These are phyloP conservation scores for Ochropacha duplaris DNA, from an alignment of 2,888 invertebrate genomes.

Conservation along the genomic window DNA sequence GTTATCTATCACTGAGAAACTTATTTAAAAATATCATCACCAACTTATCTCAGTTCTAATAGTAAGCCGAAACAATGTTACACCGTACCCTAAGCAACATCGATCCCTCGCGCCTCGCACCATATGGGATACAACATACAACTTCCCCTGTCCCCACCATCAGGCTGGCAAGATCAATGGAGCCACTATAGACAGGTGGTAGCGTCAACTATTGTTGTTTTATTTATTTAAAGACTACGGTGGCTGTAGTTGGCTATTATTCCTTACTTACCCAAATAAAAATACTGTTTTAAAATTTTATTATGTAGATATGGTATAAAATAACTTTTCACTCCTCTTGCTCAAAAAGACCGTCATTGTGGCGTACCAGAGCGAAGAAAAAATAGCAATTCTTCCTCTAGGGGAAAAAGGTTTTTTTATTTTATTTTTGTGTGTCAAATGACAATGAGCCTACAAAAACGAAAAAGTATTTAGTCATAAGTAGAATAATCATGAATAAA, in stretches of 20 bases:
- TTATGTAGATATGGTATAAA: too few species aligned
- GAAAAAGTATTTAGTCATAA: too few species aligned
- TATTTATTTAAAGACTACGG: not conserved
- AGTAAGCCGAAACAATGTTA: not conserved
- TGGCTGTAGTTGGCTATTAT: not conserved
- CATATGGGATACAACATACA: not conserved
- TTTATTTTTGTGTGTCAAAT: too few species aligned
- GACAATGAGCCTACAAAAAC: too few species aligned
- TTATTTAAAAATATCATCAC: not conserved
- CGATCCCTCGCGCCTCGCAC: not conserved
- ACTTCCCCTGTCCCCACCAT: not conserved
- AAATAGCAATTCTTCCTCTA: too few species aligned
- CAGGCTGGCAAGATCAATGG: not conserved
- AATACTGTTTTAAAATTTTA: too few species aligned
- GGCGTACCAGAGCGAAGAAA: too few species aligned
- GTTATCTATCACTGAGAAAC: not conserved
- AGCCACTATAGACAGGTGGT: not conserved
- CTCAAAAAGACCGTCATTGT: too few species aligned
- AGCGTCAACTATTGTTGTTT: not conserved
- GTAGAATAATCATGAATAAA: too few species aligned
- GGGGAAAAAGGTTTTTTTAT: too few species aligned
- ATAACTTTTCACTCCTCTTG: too few species aligned
- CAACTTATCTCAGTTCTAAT: too few species aligned
- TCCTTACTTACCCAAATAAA: not conserved
- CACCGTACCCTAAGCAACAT: not conserved